Base-by-base conservation (phyloP, 2,888 invertebrate genomes). In the Dinocampus coccinellae region DNA sequence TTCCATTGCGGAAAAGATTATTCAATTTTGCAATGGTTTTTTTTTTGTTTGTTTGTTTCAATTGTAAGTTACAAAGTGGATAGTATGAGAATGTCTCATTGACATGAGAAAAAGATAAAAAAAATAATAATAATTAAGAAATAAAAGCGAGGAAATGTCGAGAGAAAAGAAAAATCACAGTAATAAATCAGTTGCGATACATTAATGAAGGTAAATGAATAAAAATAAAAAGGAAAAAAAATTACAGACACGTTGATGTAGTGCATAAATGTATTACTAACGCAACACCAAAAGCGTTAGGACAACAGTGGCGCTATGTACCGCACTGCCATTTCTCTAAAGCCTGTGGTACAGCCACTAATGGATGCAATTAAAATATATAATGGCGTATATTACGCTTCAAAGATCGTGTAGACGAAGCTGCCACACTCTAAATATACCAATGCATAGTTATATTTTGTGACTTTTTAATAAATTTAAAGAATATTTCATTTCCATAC, bases 361-460 rank as follows among this genome's bases (percentile, higher is more conserved):
- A 85, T 85, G 85, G 83, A 85, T 82, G 84, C 85, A 85, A 85
- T 86, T 85, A 85, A 85, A 85, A 82, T 79, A 78, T 76, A 78
- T 84, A 84, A 83, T 81, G 80, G 78, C 75, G 78, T 75, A 76
- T 77, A 80, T 78, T 80, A 76, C 75, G 77, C 36, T 36, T 55
- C 55, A 22, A 39, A 39, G 39, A 69, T 63, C 39, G 26, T 36
- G 53, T 63, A 39, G 33, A 33, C 36, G 61, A 22, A 22, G 20
- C 13, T 33, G 39, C 20, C 29, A 42, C n/a, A n/a, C n/a, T 61
- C 29, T 39, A 20, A 20, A 60, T 34, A 22, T 33, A 20, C 16
- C 3, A 10, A 57, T 57, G 10, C 20, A 33, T 33, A 16, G 20
- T 10, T 11, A 16, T 60, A 26, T 6, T 2, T n/a, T n/a, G n/a